These are phyloP conservation scores for Brachionus manjavacas DNA, from an alignment of 1,140 invertebrate genomes.

Conservation along the genomic window DNA sequence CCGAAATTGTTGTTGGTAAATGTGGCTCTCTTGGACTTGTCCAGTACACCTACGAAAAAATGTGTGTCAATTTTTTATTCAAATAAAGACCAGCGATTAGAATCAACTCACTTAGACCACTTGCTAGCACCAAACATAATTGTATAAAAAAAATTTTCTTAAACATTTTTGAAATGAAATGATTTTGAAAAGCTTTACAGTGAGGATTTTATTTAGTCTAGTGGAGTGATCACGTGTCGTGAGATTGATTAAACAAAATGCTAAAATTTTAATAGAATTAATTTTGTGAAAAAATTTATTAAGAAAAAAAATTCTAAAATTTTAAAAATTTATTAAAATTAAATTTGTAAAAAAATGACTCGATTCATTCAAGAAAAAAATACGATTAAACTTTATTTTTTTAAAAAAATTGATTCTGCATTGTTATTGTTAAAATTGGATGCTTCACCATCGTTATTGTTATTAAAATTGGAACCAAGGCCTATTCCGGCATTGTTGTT, in stretches of 20 bases:
- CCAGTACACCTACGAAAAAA: not conserved
- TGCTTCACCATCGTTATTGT: not conserved
- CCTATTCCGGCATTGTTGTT: not conserved
- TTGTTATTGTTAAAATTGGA: not conserved
- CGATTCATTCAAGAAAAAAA: not conserved
- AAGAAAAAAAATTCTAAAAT: not conserved
- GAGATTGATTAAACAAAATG: not conserved
- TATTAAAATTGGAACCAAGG: not conserved
- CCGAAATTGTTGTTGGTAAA: conserved; percentile 39
- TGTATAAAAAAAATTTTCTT: not conserved
- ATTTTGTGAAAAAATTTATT: not conserved
- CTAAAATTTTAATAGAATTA: not conserved
- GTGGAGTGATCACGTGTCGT: not conserved
- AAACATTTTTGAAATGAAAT: conserved; percentile 10
- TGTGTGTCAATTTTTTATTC: too few species aligned
- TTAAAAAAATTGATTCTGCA: not conserved
- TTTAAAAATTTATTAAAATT: not conserved
- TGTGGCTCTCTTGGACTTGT: not conserved
- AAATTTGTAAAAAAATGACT: not conserved
- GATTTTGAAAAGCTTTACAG: not conserved
- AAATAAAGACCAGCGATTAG: too few species aligned
- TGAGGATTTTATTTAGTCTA: not conserved
- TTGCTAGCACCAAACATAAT: conserved; percentile 4
- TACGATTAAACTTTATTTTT: too few species aligned
- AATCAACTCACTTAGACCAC: not conserved